Evolutionary conservation across 2,888 invertebrate genomes (phyloP), one percentile per base, ranked within the genome.

Genomic region (Apamea monoglypha): DNA sequence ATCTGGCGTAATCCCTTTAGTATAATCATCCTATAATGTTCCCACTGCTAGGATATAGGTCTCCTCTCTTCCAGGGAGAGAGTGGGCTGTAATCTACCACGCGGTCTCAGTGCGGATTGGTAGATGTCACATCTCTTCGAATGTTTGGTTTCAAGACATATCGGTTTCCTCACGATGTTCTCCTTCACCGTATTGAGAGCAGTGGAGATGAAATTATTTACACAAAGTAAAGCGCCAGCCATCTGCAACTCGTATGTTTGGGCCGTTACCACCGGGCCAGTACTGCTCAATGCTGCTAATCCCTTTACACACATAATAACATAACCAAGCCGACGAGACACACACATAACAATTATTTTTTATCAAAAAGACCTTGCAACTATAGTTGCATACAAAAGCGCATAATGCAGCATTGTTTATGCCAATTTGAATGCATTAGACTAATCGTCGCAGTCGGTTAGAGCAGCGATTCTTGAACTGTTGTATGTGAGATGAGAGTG

Each of bases 341-440:
- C 61, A 70, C 66, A n/a, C 67, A 67, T 78, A 77, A 69, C 66
- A 86, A 86, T 82, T 80, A 76, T 79, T 78, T 79, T 88, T 89
- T 88, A 89, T 89, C 87, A 88, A 84, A 84, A 89, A 56, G 84
- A 76, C 90, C 90, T 90, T 88, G 87, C 70, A 82, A 69, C 79
- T 81, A 83, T 80, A 50, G 77, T 72, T 71, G 75, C 73, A 81
- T 78, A 83, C 83, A 88, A 85, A 82, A 82, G 82, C 83, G 88
- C 87, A 90, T 88, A 89, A 91, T 87, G 86, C 79, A 71, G 86
- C 85, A 91, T 91, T 91, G 92, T 91, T 87, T 87, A 82, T 88
- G 86, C 86, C 91, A 91, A 91, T 92, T 92, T 91, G 89, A 91
- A 92, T 92, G 91, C 86, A 91, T 91, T 88, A 85, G 64, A 80